phyloP scores from a whole-genome alignment of 2,113 vertebrate genomes.

The Diadophis punctatus region DNA sequence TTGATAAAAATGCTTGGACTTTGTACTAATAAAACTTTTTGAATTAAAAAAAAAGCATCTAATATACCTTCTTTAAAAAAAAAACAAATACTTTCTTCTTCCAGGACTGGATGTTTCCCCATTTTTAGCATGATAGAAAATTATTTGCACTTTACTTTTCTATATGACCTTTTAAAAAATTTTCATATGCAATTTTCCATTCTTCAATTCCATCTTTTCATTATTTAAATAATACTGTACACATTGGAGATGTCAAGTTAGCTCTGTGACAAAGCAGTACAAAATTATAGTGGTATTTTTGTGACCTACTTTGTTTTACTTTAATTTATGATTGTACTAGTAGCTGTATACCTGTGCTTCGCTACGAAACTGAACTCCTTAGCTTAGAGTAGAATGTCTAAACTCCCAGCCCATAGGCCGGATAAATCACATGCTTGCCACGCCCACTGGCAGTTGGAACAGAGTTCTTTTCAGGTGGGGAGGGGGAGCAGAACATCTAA shows the following conservation, averaged over 20 bases:
- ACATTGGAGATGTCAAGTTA: neutral
- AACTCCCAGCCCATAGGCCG: no score
- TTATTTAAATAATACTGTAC: neutral
- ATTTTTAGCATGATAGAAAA: neutral
- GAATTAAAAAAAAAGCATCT: no score
- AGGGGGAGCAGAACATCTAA: no score
- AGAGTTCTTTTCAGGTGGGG: no score
- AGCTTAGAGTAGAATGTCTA: no score
- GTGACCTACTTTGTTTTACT: neutral
- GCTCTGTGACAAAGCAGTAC: neutral
- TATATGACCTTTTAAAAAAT: neutral
- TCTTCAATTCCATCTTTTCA: neutral
- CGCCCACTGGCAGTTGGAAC: no score
- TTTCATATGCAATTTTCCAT: neutral
- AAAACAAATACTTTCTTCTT: neutral
- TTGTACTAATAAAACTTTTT: no score
- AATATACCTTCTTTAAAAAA: neutral
- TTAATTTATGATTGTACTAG: neutral
- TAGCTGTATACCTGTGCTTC: no score
- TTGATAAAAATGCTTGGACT: no score
- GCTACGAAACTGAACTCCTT: no score
- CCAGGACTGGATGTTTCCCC: neutral
- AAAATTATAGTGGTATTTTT: neutral
- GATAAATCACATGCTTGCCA: no score
- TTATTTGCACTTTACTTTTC: neutral